phyloP scores from a whole-genome alignment of 2,888 invertebrate genomes.

The Girardia tigrina region DNA sequence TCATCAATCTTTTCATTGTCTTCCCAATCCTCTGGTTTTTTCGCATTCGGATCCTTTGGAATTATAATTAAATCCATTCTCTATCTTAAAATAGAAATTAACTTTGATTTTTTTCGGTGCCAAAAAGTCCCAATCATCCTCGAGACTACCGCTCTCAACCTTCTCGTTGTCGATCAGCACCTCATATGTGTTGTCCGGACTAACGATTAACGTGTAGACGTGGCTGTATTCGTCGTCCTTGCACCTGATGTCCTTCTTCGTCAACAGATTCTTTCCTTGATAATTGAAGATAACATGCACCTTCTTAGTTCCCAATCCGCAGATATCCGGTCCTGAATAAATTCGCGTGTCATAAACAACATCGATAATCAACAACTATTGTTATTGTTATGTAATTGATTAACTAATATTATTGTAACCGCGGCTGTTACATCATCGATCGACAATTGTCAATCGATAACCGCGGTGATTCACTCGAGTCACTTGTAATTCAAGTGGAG shows the following conservation, averaged over 20 bases:
- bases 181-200: slow-evolving; percentile 90
- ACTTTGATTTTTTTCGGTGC: slow-evolving; percentile 73
- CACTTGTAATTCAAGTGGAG: too few species aligned
- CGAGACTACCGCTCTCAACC: slow-evolving; percentile 78
- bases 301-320: slow-evolving; percentile 95
- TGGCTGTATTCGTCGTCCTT: slow-evolving; percentile 96
- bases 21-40: slow-evolving; percentile 94
- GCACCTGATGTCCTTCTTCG: slow-evolving; percentile 95
- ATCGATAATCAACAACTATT: too few species aligned
- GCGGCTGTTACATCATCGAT: too few species aligned
- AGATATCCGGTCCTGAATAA: slow-evolving; percentile 96
- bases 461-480: too few species aligned
- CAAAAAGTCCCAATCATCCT: slow-evolving; percentile 92
- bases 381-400: too few species aligned
- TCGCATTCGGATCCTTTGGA: slow-evolving; percentile 68
- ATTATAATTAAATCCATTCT: neutral
- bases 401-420: too few species aligned
- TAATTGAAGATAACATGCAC: slow-evolving; percentile 97
- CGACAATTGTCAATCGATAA: too few species aligned
- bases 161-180: slow-evolving; percentile 86
- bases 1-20: slow-evolving; percentile 73
- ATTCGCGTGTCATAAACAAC: too few species aligned
- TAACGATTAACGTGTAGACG: slow-evolving; percentile 82
- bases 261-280: slow-evolving; percentile 88
- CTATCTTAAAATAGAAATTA: neutral